Conservation (phyloP, 2,888 invertebrate genomes). For the Callinectes sapidus region DNA sequence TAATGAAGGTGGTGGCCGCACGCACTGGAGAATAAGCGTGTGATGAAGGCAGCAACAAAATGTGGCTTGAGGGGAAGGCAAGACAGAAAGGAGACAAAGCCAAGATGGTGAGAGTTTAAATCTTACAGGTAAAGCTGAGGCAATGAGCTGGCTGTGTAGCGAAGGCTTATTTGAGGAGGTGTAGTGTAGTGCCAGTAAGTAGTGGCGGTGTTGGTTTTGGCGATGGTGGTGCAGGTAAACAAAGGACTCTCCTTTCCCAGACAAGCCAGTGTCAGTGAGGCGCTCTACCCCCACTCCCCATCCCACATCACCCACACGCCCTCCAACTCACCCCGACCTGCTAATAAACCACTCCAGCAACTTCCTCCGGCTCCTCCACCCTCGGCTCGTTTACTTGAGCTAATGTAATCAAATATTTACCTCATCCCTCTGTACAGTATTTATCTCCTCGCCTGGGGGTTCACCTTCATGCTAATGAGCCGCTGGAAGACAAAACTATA, state of each 20-base stretch:
- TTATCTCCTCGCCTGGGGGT: constrained; percentile 38
- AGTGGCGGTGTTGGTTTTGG: background rate
- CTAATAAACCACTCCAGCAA: constrained; percentile 30
- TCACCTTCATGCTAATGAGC: constrained; percentile 40
- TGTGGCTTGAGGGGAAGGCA: background rate
- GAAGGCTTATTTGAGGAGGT: background rate
- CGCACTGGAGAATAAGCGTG: background rate
- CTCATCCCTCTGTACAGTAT: constrained; percentile 39
- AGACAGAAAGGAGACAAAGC: background rate
- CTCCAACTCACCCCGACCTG: background rate
- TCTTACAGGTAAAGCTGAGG: background rate
- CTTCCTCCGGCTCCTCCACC: constrained; percentile 34
- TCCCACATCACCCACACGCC: background rate
- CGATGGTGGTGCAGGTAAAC: constrained; percentile 2
- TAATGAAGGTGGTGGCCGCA: background rate
- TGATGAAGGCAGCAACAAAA: background rate
- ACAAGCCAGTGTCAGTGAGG: constrained; percentile 14
- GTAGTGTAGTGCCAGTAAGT: constrained; percentile 6
- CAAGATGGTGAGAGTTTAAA: background rate
- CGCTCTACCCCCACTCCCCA: background rate
- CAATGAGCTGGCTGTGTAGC: background rate
- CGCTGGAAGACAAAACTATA: constrained; percentile 33
- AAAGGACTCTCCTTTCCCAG: background rate
- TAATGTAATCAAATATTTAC: constrained; percentile 49
- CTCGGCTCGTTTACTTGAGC: constrained; percentile 31